Conservation (phyloP, 2,888 invertebrate species). For the Folsomia manolachei region DNA sequence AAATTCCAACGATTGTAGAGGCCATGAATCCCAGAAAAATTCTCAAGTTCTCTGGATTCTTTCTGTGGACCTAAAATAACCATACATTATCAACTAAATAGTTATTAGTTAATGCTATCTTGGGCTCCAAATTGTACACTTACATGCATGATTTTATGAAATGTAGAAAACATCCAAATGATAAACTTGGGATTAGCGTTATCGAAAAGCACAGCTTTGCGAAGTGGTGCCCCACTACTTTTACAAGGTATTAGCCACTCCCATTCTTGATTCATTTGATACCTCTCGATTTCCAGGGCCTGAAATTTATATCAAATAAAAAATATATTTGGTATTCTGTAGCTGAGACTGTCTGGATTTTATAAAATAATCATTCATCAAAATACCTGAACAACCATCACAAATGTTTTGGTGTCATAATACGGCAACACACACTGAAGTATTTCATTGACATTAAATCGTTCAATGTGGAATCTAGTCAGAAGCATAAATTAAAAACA, state of each 20-base stretch:
- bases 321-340: too few relatives aligned
- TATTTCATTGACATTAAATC: conserved; percentile 79
- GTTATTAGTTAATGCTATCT: not conserved
- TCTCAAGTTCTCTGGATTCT: conserved; percentile 37
- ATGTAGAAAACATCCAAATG: conserved; percentile 56
- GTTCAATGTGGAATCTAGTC: conserved; percentile 75
- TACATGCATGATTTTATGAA: conserved; percentile 49
- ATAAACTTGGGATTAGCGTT: conserved; percentile 58
- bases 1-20: conserved; percentile 43
- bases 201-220: conserved; percentile 69
- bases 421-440: conserved; percentile 82
- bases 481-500: not conserved
- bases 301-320: conserved; percentile 11
- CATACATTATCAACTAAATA: not conserved
- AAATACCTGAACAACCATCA: conserved; percentile 69
- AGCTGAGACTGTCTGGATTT: too few relatives aligned
- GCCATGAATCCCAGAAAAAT: conserved; percentile 46
- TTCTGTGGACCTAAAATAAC: conserved; percentile 40
- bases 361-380: not conserved
- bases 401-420: conserved; percentile 87
- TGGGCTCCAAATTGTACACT: not conserved
- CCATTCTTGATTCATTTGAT: conserved; percentile 62
- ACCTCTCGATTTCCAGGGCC: conserved; percentile 42
- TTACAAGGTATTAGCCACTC: conserved; percentile 72
- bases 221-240: conserved; percentile 70